Evolutionary conservation across 2,113 vertebrate genomes (phyloP).

Genomic region (Lethenteron reissneri): DNA sequence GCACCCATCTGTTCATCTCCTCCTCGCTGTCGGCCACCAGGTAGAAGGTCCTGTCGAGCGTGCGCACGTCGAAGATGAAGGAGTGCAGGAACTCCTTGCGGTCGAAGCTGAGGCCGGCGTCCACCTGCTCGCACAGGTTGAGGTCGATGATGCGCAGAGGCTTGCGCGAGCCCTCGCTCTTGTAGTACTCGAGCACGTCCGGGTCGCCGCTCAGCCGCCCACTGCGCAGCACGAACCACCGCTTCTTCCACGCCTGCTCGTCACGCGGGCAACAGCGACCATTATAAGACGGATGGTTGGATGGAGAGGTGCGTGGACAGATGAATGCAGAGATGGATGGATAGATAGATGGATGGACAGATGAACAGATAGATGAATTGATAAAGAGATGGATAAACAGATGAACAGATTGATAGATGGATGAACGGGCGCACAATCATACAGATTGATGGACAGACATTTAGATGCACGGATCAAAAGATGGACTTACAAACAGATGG

Average conservation of each 20-base stretch:
- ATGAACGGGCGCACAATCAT: too few species aligned
- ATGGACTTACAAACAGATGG: too few species aligned
- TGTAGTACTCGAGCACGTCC: constrained; percentile 93
- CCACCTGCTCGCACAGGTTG: constrained; percentile 89
- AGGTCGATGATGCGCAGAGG: constrained; percentile 84
- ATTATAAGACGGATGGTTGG: not conserved
- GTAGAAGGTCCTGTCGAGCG: constrained; percentile 82
- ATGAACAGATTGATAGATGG: too few species aligned
- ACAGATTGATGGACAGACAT: too few species aligned
- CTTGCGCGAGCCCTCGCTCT: constrained; percentile 88
- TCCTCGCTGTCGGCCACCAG: constrained; percentile 88
- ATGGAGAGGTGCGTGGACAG: not conserved
- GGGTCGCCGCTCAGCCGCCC: constrained; percentile 93
- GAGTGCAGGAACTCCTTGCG: constrained; percentile 94
- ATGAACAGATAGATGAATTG: not conserved
- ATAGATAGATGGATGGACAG: not conserved
- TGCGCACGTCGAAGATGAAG: constrained; percentile 95
- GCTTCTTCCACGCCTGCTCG: constrained; percentile 84
- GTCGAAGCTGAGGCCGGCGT: constrained; percentile 80
- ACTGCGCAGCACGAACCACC: constrained; percentile 87
- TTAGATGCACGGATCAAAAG: too few species aligned
- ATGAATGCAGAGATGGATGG: not conserved
- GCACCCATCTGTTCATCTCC: constrained; percentile 98
- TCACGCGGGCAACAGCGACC: not conserved
- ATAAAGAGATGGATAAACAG: too few species aligned